Evolutionary conservation across 2,113 vertebrate species (phyloP), one percentile per base, ranked within the genome.

Genomic region (Heteronetta atricapilla): DNA sequence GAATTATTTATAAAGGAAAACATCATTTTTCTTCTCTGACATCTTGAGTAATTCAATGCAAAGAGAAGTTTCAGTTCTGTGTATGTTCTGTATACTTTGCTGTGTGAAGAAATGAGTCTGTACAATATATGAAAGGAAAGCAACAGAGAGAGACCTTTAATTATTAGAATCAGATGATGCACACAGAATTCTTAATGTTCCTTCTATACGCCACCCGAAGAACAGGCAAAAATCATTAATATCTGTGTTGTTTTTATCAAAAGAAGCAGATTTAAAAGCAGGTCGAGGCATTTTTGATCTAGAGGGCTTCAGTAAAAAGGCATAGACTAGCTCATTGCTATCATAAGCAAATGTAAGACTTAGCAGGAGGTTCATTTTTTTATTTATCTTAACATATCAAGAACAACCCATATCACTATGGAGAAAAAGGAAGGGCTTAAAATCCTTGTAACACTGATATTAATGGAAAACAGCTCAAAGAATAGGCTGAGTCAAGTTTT

Each of bases 1-100:
- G 38, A 91, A 95, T 95, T 93, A 93, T 95, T 95, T 86, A 93
- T 89, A 77, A 13, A 94, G 72, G 79, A 95, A 95, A 91, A 93
- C 42, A 67, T 34, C 55, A 60, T 90, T 29, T 68, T 77, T 92
- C 80, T 86, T 89, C 59, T 76, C 44, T 80, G 89, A 73, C n/a
- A 66, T 83, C 55, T 82, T 72, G 56, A 90, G 59, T 60, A n/a
- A 67, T 67, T 74, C 42, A 64, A 48, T 52, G 60, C 18, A 72
- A 80, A 82, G 22, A 88, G 21, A 33, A 13, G 33, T 52, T 88
- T 74, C 76, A 83, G 10, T 88, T 86, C 40, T 94, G 15, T 67
- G 23, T n/a, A 75, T 44, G 26, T 42, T 81, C 42, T 56, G 42
- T 38, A 2, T 29, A 63, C 62, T 40, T 88, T 50, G 44, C n/a